Evolutionary conservation across 2,888 invertebrate species (phyloP), one percentile per base, ranked within the genome.

Genomic region (Latrodectus hesperus): DNA sequence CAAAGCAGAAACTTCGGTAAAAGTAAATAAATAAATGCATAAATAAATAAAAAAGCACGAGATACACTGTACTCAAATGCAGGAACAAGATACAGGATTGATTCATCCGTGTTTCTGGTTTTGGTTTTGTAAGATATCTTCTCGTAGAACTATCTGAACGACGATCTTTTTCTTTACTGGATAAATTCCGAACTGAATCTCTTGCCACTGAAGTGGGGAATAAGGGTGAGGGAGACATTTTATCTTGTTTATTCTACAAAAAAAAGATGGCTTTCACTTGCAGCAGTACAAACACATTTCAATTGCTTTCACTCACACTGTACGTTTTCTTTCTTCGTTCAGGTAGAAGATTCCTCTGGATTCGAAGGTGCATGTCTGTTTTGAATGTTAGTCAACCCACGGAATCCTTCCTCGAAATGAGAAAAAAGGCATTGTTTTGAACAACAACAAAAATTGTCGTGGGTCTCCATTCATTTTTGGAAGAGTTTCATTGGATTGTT

Each of bases 71-170:
- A 60, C 14, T 60, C 14, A 60, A n/a, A 60, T 60, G 60, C n/a
- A 14, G 60, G n/a, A n/a, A 60, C 60, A 60, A 60, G 60, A 60
- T 60, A 60, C 10, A 60, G 60, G n/a, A 60, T 60, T 60, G 60
- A 60, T 60, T 60, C 60, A 60, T 60, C 60, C 60, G 60, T 60
- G 60, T 60, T 60, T 60, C 60, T 60, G 60, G 60, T 60, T 60
- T 60, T 60, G 60, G 60, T 12, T 60, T 60, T 60, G 60, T 12
- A 60, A 60, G n/a, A 60, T 12, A 60, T 60, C 12, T 11, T n/a
- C n/a, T 60, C 60, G 14, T 16, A 16, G 60, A 60, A 60, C 38
- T 38, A 38, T 38, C 38, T 38, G 38, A 1, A 38, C 38, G 38
- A 38, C 38, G 38, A 38, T 38, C 38, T 38, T 38, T 38, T 38